Base-by-base conservation (phyloP, 2,888 invertebrate species). In the Torymus texanus region DNA sequence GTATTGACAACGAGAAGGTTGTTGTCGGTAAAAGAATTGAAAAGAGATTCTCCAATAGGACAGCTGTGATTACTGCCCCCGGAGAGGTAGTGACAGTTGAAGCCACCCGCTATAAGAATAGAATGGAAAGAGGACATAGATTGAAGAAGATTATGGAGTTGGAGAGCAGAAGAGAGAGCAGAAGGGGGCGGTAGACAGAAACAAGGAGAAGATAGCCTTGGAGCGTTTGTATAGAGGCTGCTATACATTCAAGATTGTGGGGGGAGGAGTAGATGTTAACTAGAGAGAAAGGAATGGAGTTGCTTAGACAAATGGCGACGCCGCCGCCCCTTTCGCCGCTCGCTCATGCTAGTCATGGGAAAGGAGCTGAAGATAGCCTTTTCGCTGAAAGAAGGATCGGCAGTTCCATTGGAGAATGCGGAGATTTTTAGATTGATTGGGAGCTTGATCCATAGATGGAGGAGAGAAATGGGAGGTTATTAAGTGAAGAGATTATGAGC, bases 201-300 rank as follows among this genome's bases (percentile, higher is more conserved):
- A n/a, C 16, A 2, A 58, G 8, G 14, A 58, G 16, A 16, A 58
- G 58, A 58, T n/a, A 1, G 58, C n/a, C 14, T n/a, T 58, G 58
- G 13, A 8, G 16, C 8, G 58, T 12, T 72, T 78, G n/a, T 0
- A 81, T 29, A 2, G 63, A 50, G 18, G 77, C 53, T n/a, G 76
- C 77, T 1, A 74, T 11, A 2, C 63, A 41, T 18, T 81, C 79
- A 0, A 81, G 41, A n/a, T 67, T n/a, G 41, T 66, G 63, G 5
- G 61, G 14, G 13, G 59, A 56, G 58, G 56, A 16, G 51, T 67
- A 56, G 10, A 16, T n/a, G 56, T 41, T 4, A 1, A 50, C 29
- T 12, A 24, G 24, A 0, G 56, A 50, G 58, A 78, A 80, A 24
- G 24, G 16, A 4, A 80, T 41, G 18, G 56, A 56, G 10, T 74